These are phyloP conservation scores for Gryllus bimaculatus DNA, from an alignment of 1,140 invertebrate genomes.

Conservation along the genomic window DNA sequence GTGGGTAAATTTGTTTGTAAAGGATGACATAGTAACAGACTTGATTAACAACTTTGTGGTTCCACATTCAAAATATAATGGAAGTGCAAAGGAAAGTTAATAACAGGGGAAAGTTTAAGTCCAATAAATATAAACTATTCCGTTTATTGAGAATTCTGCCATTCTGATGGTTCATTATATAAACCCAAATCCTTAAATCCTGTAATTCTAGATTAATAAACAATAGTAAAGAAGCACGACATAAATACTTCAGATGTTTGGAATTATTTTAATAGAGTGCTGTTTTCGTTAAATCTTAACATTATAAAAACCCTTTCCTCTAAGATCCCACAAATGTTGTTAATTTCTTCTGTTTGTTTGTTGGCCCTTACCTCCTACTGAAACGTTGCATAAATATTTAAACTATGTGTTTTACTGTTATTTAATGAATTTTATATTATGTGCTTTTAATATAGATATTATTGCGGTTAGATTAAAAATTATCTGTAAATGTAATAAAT, in stretches of 20 bases:
- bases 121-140: too few relatives aligned
- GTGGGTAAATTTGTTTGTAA: neutral
- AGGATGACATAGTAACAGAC: neutral
- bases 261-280: too few relatives aligned
- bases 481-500: slow-evolving; percentile 1
- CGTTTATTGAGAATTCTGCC: too few relatives aligned
- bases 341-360: neutral
- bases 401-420: neutral
- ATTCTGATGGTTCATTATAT: too few relatives aligned
- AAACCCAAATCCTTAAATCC: too few relatives aligned
- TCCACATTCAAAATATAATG: neutral
- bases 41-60: neutral
- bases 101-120: too few relatives aligned
- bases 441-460: neutral
- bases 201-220: too few relatives aligned
- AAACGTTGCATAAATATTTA: neutral
- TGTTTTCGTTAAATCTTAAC: too few relatives aligned
- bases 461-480: neutral
- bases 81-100: neutral
- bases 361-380: neutral
- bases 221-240: too few relatives aligned
- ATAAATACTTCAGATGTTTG: too few relatives aligned
- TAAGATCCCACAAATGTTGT: neutral
- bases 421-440: neutral
- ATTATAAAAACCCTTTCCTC: too few relatives aligned